Evolutionary conservation across 2,888 invertebrate species (phyloP).

Genomic region (Cerastis leucographa): DNA sequence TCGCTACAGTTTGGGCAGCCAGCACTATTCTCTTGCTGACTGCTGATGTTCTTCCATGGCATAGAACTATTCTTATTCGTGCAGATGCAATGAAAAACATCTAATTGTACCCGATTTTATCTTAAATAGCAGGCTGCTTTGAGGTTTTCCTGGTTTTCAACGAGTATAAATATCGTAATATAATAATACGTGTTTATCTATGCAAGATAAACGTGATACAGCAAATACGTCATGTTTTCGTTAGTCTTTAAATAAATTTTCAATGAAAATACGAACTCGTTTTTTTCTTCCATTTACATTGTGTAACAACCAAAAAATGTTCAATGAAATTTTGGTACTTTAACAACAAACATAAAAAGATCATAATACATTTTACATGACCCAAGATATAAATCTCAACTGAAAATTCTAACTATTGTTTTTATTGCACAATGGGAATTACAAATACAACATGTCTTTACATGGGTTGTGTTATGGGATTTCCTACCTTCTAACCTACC

Average conservation of each 20-base stretch:
- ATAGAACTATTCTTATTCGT: background rate
- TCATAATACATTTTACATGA: background rate
- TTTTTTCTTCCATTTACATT: background rate
- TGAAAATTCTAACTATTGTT: conserved; percentile 30
- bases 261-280: background rate
- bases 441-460: conserved; percentile 16
- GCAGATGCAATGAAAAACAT: background rate
- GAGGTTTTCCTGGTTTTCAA: background rate
- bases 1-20: background rate
- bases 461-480: background rate
- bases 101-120: background rate
- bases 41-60: background rate
- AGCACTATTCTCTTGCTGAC: background rate
- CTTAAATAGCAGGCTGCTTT: background rate
- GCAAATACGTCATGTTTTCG: background rate
- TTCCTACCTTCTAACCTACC: no score
- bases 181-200: no score
- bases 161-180: background rate
- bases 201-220: background rate
- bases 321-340: background rate
- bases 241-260: conserved; percentile 2
- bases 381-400: background rate
- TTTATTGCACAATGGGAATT: conserved; percentile 12
- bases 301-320: background rate
- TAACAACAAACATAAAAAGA: background rate